Conservation (phyloP, 2,113 vertebrate species). For the Fregetta grallaria region DNA sequence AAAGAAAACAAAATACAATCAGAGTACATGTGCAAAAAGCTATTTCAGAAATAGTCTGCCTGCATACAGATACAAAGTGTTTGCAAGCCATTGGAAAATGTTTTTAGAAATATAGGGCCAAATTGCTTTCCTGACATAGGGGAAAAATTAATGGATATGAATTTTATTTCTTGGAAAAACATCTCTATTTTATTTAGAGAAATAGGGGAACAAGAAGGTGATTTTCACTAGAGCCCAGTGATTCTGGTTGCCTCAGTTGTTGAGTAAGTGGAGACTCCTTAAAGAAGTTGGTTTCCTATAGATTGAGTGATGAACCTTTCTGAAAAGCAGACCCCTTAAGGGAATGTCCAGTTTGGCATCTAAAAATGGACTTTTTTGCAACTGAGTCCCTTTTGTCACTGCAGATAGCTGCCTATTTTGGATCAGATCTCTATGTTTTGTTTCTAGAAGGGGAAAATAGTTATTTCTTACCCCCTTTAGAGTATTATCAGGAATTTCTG, state of each 20-base stretch:
- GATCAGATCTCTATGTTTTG: background rate
- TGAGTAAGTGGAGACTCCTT: background rate
- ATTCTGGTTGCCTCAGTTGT: background rate
- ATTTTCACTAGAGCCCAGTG: background rate
- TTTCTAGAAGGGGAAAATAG: background rate
- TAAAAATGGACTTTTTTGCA: background rate
- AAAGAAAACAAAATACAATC: constrained; percentile 16
- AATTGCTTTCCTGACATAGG: background rate
- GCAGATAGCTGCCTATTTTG: background rate
- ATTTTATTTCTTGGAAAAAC: background rate
- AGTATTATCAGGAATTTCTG: background rate
- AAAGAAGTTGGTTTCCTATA: background rate
- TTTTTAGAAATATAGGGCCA: background rate
- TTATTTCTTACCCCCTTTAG: background rate
- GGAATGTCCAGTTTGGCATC: background rate
- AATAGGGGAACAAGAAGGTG: background rate
- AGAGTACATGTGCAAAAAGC: background rate
- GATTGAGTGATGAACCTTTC: background rate
- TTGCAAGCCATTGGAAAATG: background rate
- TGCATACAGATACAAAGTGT: background rate
- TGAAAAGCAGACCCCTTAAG: background rate
- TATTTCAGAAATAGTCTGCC: background rate
- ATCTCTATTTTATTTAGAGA: background rate
- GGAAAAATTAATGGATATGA: background rate
- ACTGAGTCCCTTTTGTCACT: background rate